Evolutionary conservation across 2,113 vertebrate species (phyloP).

Genomic region (Motacilla alba): DNA sequence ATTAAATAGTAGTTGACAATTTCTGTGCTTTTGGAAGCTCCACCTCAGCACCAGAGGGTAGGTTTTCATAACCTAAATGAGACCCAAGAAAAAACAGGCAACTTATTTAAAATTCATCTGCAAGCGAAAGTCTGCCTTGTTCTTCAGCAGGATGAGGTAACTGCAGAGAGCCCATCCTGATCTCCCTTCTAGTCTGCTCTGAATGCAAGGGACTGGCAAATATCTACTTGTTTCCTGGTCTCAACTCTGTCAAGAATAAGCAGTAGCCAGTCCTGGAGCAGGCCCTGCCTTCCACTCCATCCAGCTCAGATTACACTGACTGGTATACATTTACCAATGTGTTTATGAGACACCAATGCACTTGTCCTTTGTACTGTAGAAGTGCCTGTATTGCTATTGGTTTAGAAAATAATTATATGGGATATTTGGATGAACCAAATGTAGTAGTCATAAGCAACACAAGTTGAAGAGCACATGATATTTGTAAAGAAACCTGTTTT

Average conservation of each 20-base stretch:
- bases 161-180: neutral
- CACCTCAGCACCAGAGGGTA: neutral
- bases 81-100: neutral
- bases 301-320: neutral
- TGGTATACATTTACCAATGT: neutral
- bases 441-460: neutral
- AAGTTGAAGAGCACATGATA: neutral
- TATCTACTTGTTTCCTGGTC: neutral
- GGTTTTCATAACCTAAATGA: neutral
- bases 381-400: neutral
- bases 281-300: neutral
- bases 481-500: neutral
- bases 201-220: neutral
- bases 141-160: neutral
- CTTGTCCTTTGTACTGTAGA: neutral
- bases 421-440: neutral
- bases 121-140: neutral
- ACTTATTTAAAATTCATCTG: neutral
- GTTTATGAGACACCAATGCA: neutral
- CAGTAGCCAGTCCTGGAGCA: neutral
- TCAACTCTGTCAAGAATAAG: neutral
- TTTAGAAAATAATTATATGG: neutral
- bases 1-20: neutral
- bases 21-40: neutral
- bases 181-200: neutral